Percentiles rank a stretch among this genome's conserved stretches.
Conservation (phyloP, 1,140 invertebrate species). For the Heliothis subflexa region DNA sequence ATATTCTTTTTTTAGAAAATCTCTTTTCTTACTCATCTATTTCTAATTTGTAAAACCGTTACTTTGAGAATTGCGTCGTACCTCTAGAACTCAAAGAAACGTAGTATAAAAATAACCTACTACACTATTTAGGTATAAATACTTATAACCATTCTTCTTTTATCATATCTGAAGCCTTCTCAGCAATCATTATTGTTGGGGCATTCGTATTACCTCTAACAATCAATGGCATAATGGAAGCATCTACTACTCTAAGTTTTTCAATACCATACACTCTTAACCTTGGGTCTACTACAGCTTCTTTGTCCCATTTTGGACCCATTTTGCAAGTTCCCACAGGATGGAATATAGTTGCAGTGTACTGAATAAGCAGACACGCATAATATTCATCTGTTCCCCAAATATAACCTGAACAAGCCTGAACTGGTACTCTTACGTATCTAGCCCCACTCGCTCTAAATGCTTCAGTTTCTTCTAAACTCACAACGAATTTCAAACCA, state of each 20-base stretch:
- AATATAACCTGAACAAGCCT: slow-evolving; percentile 87
- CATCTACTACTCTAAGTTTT: slow-evolving; percentile 91
- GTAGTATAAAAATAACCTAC: background rate
- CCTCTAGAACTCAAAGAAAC: background rate
- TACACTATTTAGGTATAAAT: background rate
- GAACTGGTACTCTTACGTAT: slow-evolving; percentile 87
- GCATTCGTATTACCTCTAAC: slow-evolving; percentile 88
- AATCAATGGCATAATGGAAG: slow-evolving; percentile 90
- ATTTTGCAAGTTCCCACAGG: slow-evolving; percentile 94
- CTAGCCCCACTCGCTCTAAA: slow-evolving; percentile 87
- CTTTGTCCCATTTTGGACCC: slow-evolving; percentile 89
- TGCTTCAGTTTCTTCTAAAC: slow-evolving; percentile 87
- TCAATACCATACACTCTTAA: slow-evolving; percentile 90
- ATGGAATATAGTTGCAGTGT: slow-evolving; percentile 92
- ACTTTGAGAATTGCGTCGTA: background rate
- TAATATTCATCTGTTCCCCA: slow-evolving; percentile 90
- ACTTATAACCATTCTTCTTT: slow-evolving; percentile 84
- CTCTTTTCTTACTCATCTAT: background rate
- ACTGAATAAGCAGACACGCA: slow-evolving; percentile 88
- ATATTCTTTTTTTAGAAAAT: background rate
- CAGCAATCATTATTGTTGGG: slow-evolving; percentile 88
- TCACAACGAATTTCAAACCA: slow-evolving; percentile 86
- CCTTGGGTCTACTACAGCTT: slow-evolving; percentile 90
- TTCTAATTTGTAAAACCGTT: background rate
- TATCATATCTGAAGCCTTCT: slow-evolving; percentile 88